Conservation (phyloP, 2,113 vertebrate species). For the Globicephala melas region DNA sequence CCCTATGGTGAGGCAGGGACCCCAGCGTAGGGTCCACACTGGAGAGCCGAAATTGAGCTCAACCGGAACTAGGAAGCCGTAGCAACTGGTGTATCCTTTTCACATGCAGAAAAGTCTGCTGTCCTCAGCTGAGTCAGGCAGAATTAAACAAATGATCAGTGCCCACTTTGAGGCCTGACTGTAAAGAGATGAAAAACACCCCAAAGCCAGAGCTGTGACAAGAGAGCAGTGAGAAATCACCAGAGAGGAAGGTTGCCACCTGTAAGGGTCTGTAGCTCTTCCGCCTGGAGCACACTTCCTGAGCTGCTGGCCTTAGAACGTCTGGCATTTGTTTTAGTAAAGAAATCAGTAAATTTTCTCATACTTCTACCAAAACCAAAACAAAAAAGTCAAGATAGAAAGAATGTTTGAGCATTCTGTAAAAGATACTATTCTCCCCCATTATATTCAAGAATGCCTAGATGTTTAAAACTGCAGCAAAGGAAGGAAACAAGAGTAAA, state of each 20-base stretch:
- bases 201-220: not conserved
- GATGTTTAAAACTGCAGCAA: not conserved
- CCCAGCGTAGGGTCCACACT: rapidly evolving
- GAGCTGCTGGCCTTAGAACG: not conserved
- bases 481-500: not conserved
- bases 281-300: rapidly evolving
- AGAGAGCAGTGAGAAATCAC: not conserved
- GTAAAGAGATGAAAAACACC: not conserved
- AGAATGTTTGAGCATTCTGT: not conserved
- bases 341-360: not conserved
- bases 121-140: not conserved
- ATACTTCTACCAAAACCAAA: not conserved
- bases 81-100: rapidly evolving
- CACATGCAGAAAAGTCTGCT: not conserved
- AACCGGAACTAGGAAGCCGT: rapidly evolving
- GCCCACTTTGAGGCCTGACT: not conserved
- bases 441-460: not conserved
- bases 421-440: not conserved
- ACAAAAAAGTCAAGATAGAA: not conserved
- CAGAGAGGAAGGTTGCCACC: not conserved
- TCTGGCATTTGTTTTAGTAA: not conserved
- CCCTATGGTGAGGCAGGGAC: no score
- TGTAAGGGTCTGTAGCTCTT: not conserved
- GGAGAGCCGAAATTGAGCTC: not conserved
- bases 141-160: not conserved